These are phyloP conservation scores for Lymantria monacha DNA, from an alignment of 2,888 invertebrate species.

Conservation along the genomic window DNA sequence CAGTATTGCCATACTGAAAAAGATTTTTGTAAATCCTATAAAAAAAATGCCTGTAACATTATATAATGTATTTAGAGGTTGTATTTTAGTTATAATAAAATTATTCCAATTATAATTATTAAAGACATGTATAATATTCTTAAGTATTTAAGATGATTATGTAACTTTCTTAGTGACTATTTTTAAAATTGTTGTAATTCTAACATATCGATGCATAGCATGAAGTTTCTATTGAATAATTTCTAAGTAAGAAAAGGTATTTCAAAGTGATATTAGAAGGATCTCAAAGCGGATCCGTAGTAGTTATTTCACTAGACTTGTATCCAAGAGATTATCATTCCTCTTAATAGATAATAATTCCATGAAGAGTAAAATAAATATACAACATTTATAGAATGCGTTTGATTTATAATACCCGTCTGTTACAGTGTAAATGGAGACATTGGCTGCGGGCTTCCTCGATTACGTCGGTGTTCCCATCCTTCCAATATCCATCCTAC, in stretches of 20 bases:
- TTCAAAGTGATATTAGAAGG: constrained; percentile 28
- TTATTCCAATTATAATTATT: constrained; percentile 15
- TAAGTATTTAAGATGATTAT: background rate
- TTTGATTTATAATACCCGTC: constrained; percentile 52
- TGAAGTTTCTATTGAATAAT: background rate
- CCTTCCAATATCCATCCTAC: background rate
- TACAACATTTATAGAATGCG: constrained; percentile 51
- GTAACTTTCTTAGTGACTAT: background rate
- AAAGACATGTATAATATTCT: background rate
- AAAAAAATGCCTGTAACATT: background rate
- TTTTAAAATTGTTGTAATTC: constrained; percentile 21
- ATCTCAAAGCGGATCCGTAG: background rate
- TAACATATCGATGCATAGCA: constrained; percentile 17
- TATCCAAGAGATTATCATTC: constrained; percentile 23
- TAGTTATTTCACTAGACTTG: background rate
- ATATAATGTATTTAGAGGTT: constrained; percentile 15
- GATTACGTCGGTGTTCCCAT: background rate
- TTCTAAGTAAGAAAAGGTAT: background rate
- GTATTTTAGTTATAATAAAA: constrained; percentile 13
- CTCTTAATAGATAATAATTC: constrained; percentile 13
- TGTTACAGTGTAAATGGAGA: constrained; percentile 17
- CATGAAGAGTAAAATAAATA: constrained; percentile 45
- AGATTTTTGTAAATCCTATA: background rate
- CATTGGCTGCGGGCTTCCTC: background rate
- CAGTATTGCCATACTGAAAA: no score